Conservation (phyloP, 2,888 invertebrate species). For the Crematogaster levior region DNA sequence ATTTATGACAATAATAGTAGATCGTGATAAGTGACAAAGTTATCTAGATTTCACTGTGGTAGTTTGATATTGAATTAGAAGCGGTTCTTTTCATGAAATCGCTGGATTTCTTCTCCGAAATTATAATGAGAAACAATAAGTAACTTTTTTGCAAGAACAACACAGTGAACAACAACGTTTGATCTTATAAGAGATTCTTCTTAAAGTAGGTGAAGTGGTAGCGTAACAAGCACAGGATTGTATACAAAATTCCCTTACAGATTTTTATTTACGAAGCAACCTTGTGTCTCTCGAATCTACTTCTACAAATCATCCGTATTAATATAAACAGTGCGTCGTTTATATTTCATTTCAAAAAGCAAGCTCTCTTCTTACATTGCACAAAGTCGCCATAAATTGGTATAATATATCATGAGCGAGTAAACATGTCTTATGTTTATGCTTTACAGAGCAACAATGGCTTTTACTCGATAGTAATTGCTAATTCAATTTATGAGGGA, state of each 20-base stretch:
- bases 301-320: not conserved
- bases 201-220: conserved; percentile 18
- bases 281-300: not conserved
- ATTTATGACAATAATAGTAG: not conserved
- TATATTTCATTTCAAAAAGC: not conserved
- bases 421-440: not conserved
- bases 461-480: not conserved
- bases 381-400: not conserved
- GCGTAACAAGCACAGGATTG: conserved; percentile 2
- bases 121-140: not conserved
- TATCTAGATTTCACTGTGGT: not conserved
- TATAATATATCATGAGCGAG: not conserved
- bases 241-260: not conserved
- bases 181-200: conserved; percentile 20
- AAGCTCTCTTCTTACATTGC: not conserved
- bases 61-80: not conserved
- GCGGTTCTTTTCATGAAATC: not conserved
- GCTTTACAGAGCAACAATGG: not conserved
- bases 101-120: not conserved
- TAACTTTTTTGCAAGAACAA: not conserved
- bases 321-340: not conserved
- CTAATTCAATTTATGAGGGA: not conserved
- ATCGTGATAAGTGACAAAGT: not conserved
- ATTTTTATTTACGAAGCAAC: not conserved
- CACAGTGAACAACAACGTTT: not conserved